Evolutionary conservation across 2,888 invertebrate genomes (phyloP), one percentile per base, ranked within the genome.

Genomic region (Chironomus tentans): DNA sequence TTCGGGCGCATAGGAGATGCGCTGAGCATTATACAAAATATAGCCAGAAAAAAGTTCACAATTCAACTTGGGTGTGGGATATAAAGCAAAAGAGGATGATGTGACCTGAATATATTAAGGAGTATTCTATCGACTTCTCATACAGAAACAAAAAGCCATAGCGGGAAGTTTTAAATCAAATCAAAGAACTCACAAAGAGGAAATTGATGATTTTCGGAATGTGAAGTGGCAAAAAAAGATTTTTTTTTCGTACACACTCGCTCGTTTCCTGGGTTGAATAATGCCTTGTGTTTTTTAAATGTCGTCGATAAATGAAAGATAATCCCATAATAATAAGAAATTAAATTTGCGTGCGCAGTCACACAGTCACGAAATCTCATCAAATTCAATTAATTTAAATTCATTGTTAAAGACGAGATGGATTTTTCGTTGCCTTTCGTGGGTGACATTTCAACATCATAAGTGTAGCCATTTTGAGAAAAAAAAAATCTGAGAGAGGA

Each of bases 81-180:
- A 22, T 50, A 56, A 71, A 71, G 71, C 71, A 24, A 71, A 71
- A 70, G 70, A 22, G 48, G 56, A 22, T 13, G 28, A 56, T 56
- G 56, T 71, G 71, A 71, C 18, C n/a, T 71, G 71, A 71, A 71
- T 71, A 71, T 21, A 56, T 56, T 56, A 56, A n/a, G 15, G 18
- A 56, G 3, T 50, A 50, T 50, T 15, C 56, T 56, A 38, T 38
- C 38, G 38, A 38, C 56, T 56, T 56, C 18, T 56, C n/a, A 1
- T n/a, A 10, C 4, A 18, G 15, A 18, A 56, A 56, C 18, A 56
- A 56, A 28, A 18, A 56, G 50, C 50, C 50, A 15, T 18, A 56
- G 56, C 18, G 18, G 56, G 56, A 56, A 56, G 56, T 15, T 56
- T 56, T 56, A 56, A 56, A 56, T 56, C 56, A 56, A 56, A 56